These are phyloP conservation scores for Aleiodes testaceus DNA, from an alignment of 2,888 invertebrate genomes.

Conservation along the genomic window DNA sequence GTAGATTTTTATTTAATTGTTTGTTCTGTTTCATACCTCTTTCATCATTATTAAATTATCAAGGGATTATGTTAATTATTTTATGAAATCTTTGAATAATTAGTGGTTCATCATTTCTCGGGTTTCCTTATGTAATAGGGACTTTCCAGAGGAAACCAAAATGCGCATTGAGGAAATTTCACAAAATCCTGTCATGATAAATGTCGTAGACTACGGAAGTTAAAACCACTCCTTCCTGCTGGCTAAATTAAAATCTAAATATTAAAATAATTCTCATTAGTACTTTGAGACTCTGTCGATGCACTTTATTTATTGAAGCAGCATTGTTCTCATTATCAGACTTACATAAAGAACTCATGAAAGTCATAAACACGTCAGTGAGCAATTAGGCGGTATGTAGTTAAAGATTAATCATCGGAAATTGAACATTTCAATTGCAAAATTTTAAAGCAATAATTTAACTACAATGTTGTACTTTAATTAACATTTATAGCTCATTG, in stretches of 20 bases:
- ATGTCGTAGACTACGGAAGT: conserved; percentile 2
- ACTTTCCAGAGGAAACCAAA: conserved; percentile 30
- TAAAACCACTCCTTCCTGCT: conserved; percentile 27
- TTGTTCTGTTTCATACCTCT: background rate
- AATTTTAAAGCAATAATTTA: background rate
- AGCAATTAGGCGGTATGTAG: conserved; percentile 26
- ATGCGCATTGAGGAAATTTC: conserved; percentile 17
- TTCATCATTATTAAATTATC: conserved; percentile 1
- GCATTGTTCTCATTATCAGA: background rate
- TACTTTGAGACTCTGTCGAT: no score
- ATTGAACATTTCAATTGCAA: conserved; percentile 8
- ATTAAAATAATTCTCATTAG: no score
- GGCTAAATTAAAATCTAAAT: background rate
- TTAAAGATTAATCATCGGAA: conserved; percentile 5
- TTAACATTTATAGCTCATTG: no score
- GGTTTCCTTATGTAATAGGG: conserved; percentile 24
- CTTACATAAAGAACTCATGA: background rate
- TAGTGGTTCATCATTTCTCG: conserved; percentile 17
- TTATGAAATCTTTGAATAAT: conserved; percentile 3
- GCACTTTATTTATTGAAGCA: background rate
- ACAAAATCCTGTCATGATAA: conserved; percentile 13
- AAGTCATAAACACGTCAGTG: conserved; percentile 3
- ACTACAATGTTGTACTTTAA: background rate
- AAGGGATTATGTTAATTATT: conserved; percentile 13
- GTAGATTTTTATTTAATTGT: no score